Conservation (phyloP, 1,140 invertebrate genomes). For the Cataglyphis hispanica region DNA sequence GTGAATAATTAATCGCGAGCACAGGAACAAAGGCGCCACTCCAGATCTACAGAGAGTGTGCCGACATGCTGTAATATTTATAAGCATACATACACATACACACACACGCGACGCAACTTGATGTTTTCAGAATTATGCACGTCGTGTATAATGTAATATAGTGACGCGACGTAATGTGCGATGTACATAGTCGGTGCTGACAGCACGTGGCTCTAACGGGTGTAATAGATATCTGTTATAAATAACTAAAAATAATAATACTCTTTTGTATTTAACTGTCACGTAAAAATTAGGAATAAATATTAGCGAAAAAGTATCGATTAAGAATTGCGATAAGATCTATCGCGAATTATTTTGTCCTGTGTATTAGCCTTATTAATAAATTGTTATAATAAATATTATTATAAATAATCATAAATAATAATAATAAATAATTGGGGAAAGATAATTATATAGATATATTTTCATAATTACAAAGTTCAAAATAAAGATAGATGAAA, state of each 20-base stretch:
- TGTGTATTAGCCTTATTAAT: neutral
- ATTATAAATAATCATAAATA: neutral
- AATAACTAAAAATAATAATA: constrained; percentile 30
- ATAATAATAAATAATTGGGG: neutral
- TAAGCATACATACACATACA: constrained; percentile 9
- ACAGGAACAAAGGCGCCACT: constrained; percentile 46
- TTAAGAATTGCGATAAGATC: neutral
- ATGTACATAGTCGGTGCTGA: constrained; percentile 36
- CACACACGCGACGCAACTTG: neutral
- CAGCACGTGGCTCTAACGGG: constrained; percentile 37
- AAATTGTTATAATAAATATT: too few relatives aligned
- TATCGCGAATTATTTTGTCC: neutral
- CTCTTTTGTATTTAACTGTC: neutral
- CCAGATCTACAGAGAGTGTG: constrained; percentile 38
- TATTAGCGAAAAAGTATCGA: neutral
- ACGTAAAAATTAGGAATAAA: neutral
- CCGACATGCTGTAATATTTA: constrained; percentile 52
- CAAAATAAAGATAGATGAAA: constrained; percentile 9
- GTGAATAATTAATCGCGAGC: constrained; percentile 48
- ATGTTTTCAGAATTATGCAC: constrained; percentile 58
- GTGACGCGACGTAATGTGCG: constrained; percentile 36
- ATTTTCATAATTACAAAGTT: neutral
- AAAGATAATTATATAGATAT: too few relatives aligned
- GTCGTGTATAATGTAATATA: constrained; percentile 56
- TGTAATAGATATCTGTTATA: constrained; percentile 39